A percentile compares a stretch with the other conserved stretches of the same genome.
phyloP scores from a whole-genome alignment of 2,797 vertebrate genomes.

The Emys orbicularis region DNA sequence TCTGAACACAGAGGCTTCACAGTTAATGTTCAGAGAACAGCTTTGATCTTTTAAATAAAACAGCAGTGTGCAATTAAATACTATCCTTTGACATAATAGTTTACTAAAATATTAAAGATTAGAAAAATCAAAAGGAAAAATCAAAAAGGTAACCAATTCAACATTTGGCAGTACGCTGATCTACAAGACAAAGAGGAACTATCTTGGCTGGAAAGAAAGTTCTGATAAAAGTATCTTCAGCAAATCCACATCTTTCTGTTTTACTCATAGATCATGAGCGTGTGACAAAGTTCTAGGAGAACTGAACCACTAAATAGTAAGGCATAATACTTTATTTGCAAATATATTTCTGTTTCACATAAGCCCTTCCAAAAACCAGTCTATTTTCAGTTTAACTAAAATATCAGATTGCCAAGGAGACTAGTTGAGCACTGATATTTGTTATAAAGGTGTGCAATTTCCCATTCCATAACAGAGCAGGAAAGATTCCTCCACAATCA shows the following conservation, averaged over 20 bases:
- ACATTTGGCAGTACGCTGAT: slow-evolving; percentile 39
- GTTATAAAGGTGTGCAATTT: neutral
- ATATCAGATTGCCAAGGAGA: neutral
- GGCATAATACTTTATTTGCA: neutral
- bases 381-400: slow-evolving; percentile 31
- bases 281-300: neutral
- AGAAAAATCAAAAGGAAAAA: slow-evolving; percentile 34
- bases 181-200: slow-evolving; percentile 55
- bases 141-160: slow-evolving; percentile 64
- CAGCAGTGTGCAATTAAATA: slow-evolving; percentile 47
- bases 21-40: slow-evolving; percentile 74
- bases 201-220: neutral
- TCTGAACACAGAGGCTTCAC: slow-evolving; percentile 60
- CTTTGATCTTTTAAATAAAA: slow-evolving; percentile 81
- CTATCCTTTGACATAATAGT: slow-evolving; percentile 47
- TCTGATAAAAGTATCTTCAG: slow-evolving; percentile 21
- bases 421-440: neutral
- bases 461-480: neutral
- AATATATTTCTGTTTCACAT: neutral
- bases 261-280: neutral
- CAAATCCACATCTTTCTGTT: slow-evolving; percentile 9
- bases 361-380: slow-evolving; percentile 16
- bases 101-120: slow-evolving; percentile 24
- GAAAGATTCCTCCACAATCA: neutral
- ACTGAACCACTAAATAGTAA: neutral